Evolutionary conservation across 2,888 invertebrate species (phyloP).

Genomic region (Chloroclysta siterata): DNA sequence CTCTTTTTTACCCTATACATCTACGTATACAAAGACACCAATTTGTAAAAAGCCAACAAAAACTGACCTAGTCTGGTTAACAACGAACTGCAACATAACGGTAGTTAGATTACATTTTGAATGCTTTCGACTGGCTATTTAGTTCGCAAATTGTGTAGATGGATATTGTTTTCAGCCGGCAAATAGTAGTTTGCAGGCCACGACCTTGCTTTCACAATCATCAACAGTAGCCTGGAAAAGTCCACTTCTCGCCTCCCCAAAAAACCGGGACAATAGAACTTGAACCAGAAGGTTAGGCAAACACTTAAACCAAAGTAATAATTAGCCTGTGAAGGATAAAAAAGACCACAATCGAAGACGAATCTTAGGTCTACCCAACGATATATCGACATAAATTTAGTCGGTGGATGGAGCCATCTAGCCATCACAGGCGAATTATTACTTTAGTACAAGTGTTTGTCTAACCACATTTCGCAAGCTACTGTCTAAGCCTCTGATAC

Average conservation of each 20-base stretch:
- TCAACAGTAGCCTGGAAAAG: background rate
- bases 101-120: conserved; percentile 76
- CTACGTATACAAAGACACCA: conserved; percentile 31
- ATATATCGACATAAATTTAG: no score
- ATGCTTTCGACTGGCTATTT: conserved; percentile 68
- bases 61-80: conserved; percentile 81
- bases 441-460: no score
- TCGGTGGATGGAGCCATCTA: no score
- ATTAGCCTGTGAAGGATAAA: no score
- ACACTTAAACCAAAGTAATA: no score
- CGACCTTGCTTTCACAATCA: background rate
- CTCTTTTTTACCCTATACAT: conserved; percentile 19
- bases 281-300: no score
- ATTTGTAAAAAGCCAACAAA: conserved; percentile 58
- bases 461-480: background rate
- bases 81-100: conserved; percentile 81
- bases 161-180: conserved; percentile 17
- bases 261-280: background rate
- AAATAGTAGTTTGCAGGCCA: conserved; percentile 1
- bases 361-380: no score
- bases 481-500: background rate
- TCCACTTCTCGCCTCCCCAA: no score
- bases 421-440: no score
- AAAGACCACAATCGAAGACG: no score
- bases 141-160: conserved; percentile 52